Conservation (phyloP, 2,797 vertebrate species). For the Sardinella longiceps region DNA sequence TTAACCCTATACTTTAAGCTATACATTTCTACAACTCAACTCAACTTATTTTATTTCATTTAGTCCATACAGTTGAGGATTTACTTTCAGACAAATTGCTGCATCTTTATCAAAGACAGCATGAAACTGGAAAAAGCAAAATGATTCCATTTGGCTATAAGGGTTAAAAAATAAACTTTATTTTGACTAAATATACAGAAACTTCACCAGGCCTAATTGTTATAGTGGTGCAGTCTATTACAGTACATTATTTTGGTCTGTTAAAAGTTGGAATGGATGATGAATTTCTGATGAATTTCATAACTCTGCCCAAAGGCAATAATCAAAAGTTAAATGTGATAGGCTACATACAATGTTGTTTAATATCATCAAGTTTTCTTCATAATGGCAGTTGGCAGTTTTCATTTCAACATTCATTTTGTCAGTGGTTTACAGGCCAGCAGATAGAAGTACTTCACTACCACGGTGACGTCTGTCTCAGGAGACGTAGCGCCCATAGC, state of each 20-base stretch:
- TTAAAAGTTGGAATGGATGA: neutral
- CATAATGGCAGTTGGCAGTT: too few species aligned
- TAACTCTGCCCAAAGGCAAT: neutral
- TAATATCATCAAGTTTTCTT: too few species aligned
- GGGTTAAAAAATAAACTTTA: too few species aligned
- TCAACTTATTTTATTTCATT: too few species aligned
- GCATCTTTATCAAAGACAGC: too few species aligned
- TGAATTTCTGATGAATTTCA: neutral
- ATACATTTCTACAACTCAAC: too few species aligned
- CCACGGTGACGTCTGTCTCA: slow-evolving; percentile 56
- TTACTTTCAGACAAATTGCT: too few species aligned
- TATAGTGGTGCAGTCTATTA: neutral
- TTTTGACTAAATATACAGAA: too few species aligned
- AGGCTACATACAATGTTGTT: neutral
- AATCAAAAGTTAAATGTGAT: neutral
- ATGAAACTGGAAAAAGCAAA: neutral
- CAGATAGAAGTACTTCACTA: slow-evolving; percentile 62
- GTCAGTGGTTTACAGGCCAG: slow-evolving; percentile 56
- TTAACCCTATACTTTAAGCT: too few species aligned
- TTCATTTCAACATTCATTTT: neutral
- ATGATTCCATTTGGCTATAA: neutral
- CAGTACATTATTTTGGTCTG: neutral
- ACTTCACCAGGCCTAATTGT: neutral
- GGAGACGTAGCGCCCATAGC: slow-evolving; percentile 59
- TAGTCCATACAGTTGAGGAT: too few species aligned